Evolutionary conservation across 2,888 invertebrate genomes (phyloP).

Genomic region (Hypsopygia costalis): DNA sequence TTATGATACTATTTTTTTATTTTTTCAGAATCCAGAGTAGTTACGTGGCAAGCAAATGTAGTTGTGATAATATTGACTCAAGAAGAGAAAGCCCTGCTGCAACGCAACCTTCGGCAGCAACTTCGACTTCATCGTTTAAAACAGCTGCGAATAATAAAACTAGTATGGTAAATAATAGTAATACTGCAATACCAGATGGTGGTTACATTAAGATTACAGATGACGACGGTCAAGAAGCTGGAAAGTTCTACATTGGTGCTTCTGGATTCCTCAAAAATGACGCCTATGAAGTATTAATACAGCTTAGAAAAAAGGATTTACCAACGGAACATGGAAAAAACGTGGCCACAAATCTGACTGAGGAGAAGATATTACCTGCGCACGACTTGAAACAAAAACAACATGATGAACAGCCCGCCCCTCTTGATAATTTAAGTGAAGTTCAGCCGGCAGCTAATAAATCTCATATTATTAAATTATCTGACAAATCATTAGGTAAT

Average conservation of each 20-base stretch:
- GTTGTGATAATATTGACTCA: too few relatives aligned
- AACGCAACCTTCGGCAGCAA: conserved; percentile 30
- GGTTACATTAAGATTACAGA: conserved; percentile 52
- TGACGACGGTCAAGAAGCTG: conserved; percentile 46
- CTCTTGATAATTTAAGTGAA: too few relatives aligned
- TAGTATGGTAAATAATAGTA: conserved; percentile 3
- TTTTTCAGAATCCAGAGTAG: too few relatives aligned
- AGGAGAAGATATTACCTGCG: conserved; percentile 11
- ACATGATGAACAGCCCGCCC: background rate
- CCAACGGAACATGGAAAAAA: conserved; percentile 18
- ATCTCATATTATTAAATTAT: too few relatives aligned
- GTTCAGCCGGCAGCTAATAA: too few relatives aligned
- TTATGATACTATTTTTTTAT: too few relatives aligned
- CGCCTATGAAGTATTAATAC: conserved; percentile 68
- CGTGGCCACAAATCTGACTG: conserved; percentile 12
- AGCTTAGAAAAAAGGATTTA: conserved; percentile 58
- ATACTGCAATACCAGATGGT: conserved; percentile 27
- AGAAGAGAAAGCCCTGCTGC: conserved; percentile 13
- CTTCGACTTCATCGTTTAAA: conserved; percentile 47
- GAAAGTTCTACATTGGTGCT: conserved; percentile 64
- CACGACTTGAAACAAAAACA: background rate
- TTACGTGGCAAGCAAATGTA: too few relatives aligned
- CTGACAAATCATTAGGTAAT: too few relatives aligned
- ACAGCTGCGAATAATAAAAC: conserved; percentile 40
- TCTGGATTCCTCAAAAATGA: conserved; percentile 58